These are phyloP conservation scores for Umimayanthus chanpuru DNA, from an alignment of 92 coral and sea anemone species.

Conservation along the genomic window DNA sequence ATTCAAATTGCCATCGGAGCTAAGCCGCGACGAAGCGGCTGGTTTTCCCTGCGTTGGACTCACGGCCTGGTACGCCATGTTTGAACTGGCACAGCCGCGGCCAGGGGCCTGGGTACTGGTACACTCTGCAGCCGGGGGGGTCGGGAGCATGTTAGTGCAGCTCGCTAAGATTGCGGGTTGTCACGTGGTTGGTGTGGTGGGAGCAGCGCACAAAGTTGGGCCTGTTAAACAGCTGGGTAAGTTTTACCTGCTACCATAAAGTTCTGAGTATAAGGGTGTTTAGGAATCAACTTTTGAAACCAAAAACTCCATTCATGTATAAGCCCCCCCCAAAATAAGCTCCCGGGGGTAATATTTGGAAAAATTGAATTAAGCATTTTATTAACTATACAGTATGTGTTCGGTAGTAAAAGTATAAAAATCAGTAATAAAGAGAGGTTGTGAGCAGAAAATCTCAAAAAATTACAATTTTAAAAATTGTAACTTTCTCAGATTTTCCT, in stretches of 20 bases:
- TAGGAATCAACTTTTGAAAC: no score
- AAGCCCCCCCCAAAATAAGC: no score
- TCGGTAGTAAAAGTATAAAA: no score
- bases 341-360: no score
- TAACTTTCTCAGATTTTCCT: no score
- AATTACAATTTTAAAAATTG: no score
- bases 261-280: no score
- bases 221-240: constrained; percentile 79
- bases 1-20: constrained; percentile 76
- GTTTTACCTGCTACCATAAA: not conserved
- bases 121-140: constrained; percentile 99
- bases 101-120: constrained; percentile 93
- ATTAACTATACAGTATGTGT: no score
- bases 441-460: no score
- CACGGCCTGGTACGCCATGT: constrained; percentile 98
- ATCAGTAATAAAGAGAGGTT: no score
- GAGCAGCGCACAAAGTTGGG: constrained; percentile 80
- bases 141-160: constrained; percentile 97
- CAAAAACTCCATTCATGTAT: no score
- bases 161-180: constrained; percentile 96
- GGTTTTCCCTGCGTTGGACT: constrained; percentile 86
- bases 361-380: no score
- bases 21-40: constrained; percentile 80
- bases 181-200: constrained; percentile 96
- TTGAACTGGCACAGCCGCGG: constrained; percentile 84